Evolutionary conservation across 2,888 invertebrate species (phyloP).

Genomic region (Endotricha flammealis): DNA sequence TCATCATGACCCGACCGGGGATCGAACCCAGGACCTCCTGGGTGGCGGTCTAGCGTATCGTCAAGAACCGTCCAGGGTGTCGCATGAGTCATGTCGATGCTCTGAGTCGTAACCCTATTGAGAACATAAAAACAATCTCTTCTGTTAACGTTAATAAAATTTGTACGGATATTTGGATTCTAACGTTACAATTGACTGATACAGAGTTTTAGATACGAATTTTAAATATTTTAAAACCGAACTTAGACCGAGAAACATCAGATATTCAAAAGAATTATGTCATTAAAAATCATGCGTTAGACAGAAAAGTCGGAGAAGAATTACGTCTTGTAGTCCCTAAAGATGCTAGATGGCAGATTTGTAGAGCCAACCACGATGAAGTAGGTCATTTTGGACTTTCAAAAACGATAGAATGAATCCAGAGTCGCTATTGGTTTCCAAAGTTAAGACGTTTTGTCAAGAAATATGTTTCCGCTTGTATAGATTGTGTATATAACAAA

Average conservation of each 20-base stretch:
- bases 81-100: constrained; percentile 10
- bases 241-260: constrained; percentile 9
- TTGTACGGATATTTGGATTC: background rate
- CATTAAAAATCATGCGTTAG: constrained; percentile 17
- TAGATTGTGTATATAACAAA: constrained; percentile 18
- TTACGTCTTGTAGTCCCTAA: constrained; percentile 34
- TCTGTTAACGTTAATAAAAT: background rate
- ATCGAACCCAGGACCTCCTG: too few species aligned
- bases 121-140: too few species aligned
- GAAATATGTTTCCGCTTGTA: constrained; percentile 14
- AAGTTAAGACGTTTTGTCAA: constrained; percentile 15
- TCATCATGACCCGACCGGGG: too few species aligned
- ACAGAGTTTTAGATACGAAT: background rate
- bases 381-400: constrained; percentile 11
- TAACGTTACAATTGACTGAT: background rate
- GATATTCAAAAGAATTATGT: constrained; percentile 19
- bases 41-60: too few species aligned
- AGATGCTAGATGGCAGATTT: constrained; percentile 16
- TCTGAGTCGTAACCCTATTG: constrained; percentile 4
- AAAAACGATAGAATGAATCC: constrained; percentile 14
- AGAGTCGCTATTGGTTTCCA: constrained; percentile 10
- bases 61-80: constrained; percentile 5
- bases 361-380: constrained; percentile 14
- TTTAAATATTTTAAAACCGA: constrained; percentile 1
- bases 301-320: constrained; percentile 13